Conservation (phyloP, 2,888 invertebrate species). For the Alcis repandata region DNA sequence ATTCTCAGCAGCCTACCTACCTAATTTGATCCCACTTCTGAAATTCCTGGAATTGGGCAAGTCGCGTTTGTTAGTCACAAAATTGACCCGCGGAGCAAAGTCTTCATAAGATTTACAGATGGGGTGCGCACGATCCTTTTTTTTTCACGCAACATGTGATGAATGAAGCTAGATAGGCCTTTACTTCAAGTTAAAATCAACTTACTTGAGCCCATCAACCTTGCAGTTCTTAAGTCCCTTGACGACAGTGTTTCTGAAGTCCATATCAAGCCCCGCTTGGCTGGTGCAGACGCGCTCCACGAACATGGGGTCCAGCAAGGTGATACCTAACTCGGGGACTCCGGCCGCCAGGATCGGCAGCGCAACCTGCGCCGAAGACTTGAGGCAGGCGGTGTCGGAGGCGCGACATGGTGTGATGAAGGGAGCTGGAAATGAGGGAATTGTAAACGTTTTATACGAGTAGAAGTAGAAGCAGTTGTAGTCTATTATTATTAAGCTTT, state of each 20-base stretch:
- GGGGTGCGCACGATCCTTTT: too few relatives aligned
- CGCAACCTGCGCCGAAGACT: constrained; percentile 65
- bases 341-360: constrained; percentile 68
- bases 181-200: constrained; percentile 18
- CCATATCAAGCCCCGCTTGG: constrained; percentile 71
- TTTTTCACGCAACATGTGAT: too few relatives aligned
- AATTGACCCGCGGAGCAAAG: too few relatives aligned
- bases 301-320: constrained; percentile 70
- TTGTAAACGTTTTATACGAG: too few relatives aligned
- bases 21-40: too few relatives aligned
- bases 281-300: constrained; percentile 61
- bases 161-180: too few relatives aligned
- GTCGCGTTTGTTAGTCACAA: too few relatives aligned
- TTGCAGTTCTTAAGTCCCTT: constrained; percentile 69
- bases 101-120: too few relatives aligned
- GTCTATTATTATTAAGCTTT: too few relatives aligned
- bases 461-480: too few relatives aligned
- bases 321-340: constrained; percentile 65
- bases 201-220: constrained; percentile 67
- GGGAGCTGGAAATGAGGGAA: constrained; percentile 55
- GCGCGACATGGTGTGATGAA: constrained; percentile 69
- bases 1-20: background rate
- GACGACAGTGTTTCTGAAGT: constrained; percentile 71
- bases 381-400: constrained; percentile 62
- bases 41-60: too few relatives aligned